Evolutionary conservation across 2,888 invertebrate species (phyloP), one percentile per base, ranked within the genome.

Genomic region (Drosophila pullipes): DNA sequence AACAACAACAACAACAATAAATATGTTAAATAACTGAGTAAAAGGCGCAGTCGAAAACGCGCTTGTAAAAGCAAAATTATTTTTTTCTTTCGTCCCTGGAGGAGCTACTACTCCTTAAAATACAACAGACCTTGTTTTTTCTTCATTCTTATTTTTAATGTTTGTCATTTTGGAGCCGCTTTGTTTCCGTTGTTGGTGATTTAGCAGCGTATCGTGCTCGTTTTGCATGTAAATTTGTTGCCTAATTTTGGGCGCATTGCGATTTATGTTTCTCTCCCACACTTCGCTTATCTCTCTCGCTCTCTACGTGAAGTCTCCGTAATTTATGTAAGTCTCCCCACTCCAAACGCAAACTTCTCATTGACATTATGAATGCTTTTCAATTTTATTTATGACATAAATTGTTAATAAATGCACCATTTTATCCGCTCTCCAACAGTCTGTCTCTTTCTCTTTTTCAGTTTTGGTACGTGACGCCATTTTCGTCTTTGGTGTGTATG

Each of bases 341-440:
- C 50, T 68, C 44, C 55, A n/a, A 30, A 9, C 55, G 28, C 3
- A 11, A 37, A 18, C 39, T 31, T 22, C 64, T 50, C 80, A 80
- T 82, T 86, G 82, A 83, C 80, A 82, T 82, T 81, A 87, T 87
- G 81, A 85, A 87, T 87, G 87, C 71, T 85, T 87, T 87, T 85
- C 84, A 87, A 85, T 85, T 87, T 87, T 82, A 82, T 81, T 84
- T 88, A 80, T 83, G 88, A 81, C 84, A 79, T 64, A 88, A 86
- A 86, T 86, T 90, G 86, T 90, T 90, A 85, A 85, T 88, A 90
- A 89, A 84, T 90, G 82, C 87, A 75, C 76, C 55, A 22, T 30
- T 59, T 39, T 49, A 22, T 25, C 10, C n/a, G 9, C 47, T 37
- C 11, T 6, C 4, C 16, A 13, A 11, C 5, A 9, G 47, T 31